phyloP scores from a whole-genome alignment of 2,797 vertebrate genomes.

The Prunella strophiata region DNA sequence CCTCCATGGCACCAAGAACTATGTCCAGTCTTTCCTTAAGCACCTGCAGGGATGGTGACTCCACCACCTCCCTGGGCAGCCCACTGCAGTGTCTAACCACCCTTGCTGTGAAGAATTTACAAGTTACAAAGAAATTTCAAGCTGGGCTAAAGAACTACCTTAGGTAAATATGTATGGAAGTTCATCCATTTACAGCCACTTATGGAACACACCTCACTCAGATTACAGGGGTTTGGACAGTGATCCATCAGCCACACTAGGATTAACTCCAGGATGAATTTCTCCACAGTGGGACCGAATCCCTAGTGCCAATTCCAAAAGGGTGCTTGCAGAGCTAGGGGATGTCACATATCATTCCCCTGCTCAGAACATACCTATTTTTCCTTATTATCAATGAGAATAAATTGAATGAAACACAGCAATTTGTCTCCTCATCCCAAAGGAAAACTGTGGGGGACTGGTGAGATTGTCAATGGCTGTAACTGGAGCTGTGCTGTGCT shows the following conservation, averaged over 20 bases:
- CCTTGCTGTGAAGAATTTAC: not conserved
- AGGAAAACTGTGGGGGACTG: not conserved
- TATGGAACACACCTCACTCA: not conserved
- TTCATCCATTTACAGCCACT: not conserved
- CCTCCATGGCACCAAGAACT: not conserved
- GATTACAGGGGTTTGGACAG: not conserved
- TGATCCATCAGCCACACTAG: not conserved
- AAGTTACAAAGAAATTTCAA: not conserved
- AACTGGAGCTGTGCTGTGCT: not conserved
- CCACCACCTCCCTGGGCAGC: not conserved
- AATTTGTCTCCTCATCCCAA: not conserved
- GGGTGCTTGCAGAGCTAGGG: not conserved
- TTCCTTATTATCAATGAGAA: not conserved
- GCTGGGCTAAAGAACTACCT: too few species aligned
- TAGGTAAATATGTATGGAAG: too few species aligned
- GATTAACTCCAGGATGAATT: not conserved
- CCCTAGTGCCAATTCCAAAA: not conserved
- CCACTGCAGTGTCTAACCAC: rapidly evolving
- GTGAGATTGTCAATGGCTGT: not conserved
- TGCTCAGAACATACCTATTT: not conserved
- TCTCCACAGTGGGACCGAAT: not conserved
- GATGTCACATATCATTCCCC: not conserved
- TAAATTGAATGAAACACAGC: not conserved
- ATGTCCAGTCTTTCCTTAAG: not conserved
- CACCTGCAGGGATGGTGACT: not conserved